Base-by-base conservation (phyloP, 2,888 invertebrate species). In the Nephrotoma appendiculata region DNA sequence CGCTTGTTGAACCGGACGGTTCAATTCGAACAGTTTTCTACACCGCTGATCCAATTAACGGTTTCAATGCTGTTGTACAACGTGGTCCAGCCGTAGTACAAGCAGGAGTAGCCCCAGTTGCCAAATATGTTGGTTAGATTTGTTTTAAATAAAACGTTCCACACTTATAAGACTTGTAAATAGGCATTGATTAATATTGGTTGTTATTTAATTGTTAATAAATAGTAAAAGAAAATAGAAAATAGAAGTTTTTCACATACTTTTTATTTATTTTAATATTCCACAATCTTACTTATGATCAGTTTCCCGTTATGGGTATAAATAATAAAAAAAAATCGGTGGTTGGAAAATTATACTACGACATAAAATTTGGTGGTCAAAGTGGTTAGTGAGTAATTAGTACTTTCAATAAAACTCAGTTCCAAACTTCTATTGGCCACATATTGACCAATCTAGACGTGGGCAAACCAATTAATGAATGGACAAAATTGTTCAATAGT, bases 11-110 rank as follows among this genome's bases (percentile, higher is more conserved):
- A 89, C 92, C 93, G 87, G 93, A 93, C 88, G 93, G 93, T 88
- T 93, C 92, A 87, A 91, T 92, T 87, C 92, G 93, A 87, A 91
- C 92, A 88, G 93, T 93, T 12, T 93, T 93, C 89, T 93, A 93
- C 90, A 92, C 92, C 86, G 93, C 93, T 86, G 93, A 93, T 90
- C 93, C 93, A 86, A 91, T 93, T 87, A 92, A 93, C 89, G 93
- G 93, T 85, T 93, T 93, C 92, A 93, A 93, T 89, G 93, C 93
- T 87, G 92, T 93, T 83, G 93, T 93, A 19, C 92, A 92, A 88
- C 92, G 92, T 86, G 92, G 92, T 89, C 92, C 93, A 15, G 89
- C 57, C 42, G 41, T 91, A 57, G 41, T 43, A 42, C 41, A 48
- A 2, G 71, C 19, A 42, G 85, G 19, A 1, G 85, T 44, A 31